Evolutionary conservation across 2,888 invertebrate genomes (phyloP).

Genomic region (Drosophila meridionalis): DNA sequence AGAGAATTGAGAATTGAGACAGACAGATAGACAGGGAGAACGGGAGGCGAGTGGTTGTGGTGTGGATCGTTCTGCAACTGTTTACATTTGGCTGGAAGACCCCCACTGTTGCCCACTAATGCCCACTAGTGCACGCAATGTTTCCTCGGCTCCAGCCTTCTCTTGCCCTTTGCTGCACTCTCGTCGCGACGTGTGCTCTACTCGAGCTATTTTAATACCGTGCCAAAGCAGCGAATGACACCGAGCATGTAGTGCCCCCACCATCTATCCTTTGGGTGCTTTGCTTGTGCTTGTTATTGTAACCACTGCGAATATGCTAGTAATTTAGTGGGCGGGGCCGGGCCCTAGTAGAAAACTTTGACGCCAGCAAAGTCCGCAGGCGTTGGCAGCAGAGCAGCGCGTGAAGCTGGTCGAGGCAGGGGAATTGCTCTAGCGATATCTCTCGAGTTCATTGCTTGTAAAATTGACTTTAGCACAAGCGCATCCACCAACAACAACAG

Average conservation of each 20-base stretch:
- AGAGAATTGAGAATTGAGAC: conserved; percentile 15
- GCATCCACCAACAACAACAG: conserved; percentile 33
- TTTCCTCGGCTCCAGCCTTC: not conserved
- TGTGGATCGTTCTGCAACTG: conserved; percentile 34
- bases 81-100: conserved; percentile 24
- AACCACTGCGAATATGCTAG: conserved; percentile 62
- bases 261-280: conserved; percentile 11
- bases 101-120: conserved; percentile 15
- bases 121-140: conserved; percentile 18
- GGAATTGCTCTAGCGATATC: conserved; percentile 53
- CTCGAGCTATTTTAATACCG: conserved; percentile 67
- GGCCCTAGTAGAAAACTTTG: conserved; percentile 66
- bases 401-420: not conserved
- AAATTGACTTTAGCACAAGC: conserved; percentile 72
- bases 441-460: conserved; percentile 74
- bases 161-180: conserved; percentile 10
- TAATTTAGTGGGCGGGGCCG: conserved; percentile 69
- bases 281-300: conserved; percentile 41
- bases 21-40: conserved; percentile 8
- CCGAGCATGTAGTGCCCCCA: conserved; percentile 1
- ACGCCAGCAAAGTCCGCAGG: conserved; percentile 59
- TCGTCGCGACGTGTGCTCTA: conserved; percentile 28
- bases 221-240: conserved; percentile 61
- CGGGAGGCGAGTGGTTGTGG: not conserved
- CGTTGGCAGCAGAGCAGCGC: conserved; percentile 13